Evolutionary conservation across 2,113 vertebrate species (phyloP).

Genomic region (Cyanocitta stelleri): DNA sequence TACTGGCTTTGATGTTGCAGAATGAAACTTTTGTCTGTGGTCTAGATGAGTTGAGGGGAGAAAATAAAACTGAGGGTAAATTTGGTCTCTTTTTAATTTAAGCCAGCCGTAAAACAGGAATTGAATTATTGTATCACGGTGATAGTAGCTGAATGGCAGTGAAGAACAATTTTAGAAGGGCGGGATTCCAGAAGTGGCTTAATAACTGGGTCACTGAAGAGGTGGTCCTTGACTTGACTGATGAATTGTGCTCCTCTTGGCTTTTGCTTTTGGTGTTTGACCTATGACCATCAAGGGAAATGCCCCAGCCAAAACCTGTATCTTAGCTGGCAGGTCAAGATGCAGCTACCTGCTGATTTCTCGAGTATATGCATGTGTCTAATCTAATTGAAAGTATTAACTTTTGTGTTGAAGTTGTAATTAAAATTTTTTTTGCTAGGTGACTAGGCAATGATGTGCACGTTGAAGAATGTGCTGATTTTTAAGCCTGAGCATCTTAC

Average conservation of each 20-base stretch:
- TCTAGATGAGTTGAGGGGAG: background rate
- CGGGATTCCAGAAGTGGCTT: background rate
- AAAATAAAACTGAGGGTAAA: background rate
- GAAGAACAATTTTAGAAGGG: background rate
- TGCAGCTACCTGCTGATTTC: background rate
- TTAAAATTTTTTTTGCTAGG: background rate
- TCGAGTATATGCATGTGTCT: rapidly evolving
- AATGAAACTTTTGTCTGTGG: background rate
- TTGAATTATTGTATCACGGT: rapidly evolving
- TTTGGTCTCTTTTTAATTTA: background rate
- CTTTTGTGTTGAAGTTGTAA: background rate
- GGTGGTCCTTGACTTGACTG: background rate
- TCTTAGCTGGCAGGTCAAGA: background rate
- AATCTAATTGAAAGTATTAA: background rate
- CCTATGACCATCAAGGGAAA: rapidly evolving
- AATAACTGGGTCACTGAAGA: background rate
- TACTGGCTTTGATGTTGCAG: background rate
- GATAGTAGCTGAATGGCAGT: background rate
- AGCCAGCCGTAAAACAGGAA: background rate
- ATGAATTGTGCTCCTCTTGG: background rate
- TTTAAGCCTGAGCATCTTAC: background rate
- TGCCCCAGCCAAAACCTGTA: background rate
- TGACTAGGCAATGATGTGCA: rapidly evolving
- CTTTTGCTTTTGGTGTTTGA: background rate
- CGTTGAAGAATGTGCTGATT: background rate